Evolutionary conservation across 2,797 vertebrate genomes (phyloP).

Genomic region (Sarcophilus harrisii): DNA sequence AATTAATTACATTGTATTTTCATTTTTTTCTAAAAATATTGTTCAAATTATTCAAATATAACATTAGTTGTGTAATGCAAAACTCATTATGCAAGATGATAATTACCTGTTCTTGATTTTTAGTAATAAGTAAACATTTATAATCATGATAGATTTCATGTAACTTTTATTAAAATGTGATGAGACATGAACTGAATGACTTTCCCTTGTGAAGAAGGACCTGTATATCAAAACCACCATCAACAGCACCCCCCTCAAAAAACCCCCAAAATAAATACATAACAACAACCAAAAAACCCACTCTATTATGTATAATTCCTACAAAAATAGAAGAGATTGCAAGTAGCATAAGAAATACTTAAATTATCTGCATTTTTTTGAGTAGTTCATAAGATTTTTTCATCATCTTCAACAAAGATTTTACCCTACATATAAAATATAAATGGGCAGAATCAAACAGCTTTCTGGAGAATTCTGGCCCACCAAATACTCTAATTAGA

Average conservation of each 20-base stretch:
- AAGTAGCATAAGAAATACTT: background rate
- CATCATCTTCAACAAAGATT: background rate
- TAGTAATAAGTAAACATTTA: background rate
- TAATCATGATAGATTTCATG: background rate
- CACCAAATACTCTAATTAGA: background rate
- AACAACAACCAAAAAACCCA: too few species aligned
- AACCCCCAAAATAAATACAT: background rate
- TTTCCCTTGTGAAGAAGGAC: background rate
- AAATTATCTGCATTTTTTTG: background rate
- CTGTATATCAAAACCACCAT: background rate
- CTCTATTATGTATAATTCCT: background rate
- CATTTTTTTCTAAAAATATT: background rate
- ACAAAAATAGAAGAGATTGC: background rate
- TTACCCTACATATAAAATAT: background rate
- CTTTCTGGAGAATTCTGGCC: background rate
- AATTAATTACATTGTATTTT: background rate
- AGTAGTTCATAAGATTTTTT: background rate
- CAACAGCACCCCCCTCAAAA: background rate
- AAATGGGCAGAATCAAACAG: background rate
- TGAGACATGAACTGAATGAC: background rate
- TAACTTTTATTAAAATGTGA: background rate
- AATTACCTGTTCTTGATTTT: background rate
- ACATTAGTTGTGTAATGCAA: background rate
- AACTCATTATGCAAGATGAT: background rate
- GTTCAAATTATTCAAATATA: too few species aligned